A percentile compares a stretch with the other conserved stretches of the same genome.
phyloP scores from a whole-genome alignment of 2,888 invertebrate genomes.

The Notodonta ziczac region DNA sequence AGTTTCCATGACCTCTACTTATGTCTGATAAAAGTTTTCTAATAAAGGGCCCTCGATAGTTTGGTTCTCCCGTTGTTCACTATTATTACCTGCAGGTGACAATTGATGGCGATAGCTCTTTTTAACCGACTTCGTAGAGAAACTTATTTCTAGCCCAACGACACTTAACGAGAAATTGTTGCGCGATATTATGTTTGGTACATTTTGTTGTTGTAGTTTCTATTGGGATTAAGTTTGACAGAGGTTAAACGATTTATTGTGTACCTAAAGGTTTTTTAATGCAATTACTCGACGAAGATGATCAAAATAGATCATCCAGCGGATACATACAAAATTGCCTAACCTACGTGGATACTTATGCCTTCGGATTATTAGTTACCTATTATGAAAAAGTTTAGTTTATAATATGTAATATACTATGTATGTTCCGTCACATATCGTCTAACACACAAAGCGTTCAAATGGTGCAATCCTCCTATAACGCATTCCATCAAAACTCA shows the following conservation, averaged over 20 bases:
- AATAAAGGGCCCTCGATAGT: slow-evolving; percentile 77
- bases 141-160: slow-evolving; percentile 46
- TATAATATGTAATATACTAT: too few relatives aligned
- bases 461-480: too few relatives aligned
- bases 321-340: too few relatives aligned
- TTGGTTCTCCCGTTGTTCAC: slow-evolving; percentile 65
- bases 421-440: too few relatives aligned
- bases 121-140: slow-evolving; percentile 69
- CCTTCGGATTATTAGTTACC: too few relatives aligned
- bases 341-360: too few relatives aligned
- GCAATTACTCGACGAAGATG: too few relatives aligned
- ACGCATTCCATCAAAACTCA: too few relatives aligned
- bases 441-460: too few relatives aligned
- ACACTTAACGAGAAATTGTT: slow-evolving; percentile 43
- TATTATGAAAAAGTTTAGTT: too few relatives aligned
- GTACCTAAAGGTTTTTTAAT: too few relatives aligned
- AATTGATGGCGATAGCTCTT: slow-evolving; percentile 80
- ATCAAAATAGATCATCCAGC: too few relatives aligned
- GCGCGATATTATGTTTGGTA: slow-evolving; percentile 34
- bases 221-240: slow-evolving; percentile 15
- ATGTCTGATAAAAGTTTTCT: slow-evolving; percentile 75
- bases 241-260: background rate
- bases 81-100: slow-evolving; percentile 81
- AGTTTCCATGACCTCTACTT: slow-evolving; percentile 70
- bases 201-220: slow-evolving; percentile 17